Conservation (phyloP, 2,797 vertebrate genomes). For the Micrastur ruficollis region DNA sequence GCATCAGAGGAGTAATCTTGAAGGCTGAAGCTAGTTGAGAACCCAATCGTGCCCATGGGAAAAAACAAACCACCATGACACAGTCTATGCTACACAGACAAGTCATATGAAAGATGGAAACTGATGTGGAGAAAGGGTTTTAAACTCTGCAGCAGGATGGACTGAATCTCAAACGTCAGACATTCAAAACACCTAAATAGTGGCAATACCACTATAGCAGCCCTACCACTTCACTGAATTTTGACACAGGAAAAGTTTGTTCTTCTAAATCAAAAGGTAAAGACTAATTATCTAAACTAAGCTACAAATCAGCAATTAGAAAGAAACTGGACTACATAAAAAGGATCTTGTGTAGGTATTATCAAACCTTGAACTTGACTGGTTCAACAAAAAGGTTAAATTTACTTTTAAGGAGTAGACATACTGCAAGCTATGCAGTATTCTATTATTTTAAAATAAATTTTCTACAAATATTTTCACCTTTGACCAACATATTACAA, state of each 20-base stretch:
- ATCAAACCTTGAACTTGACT: neutral
- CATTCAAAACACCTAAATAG: neutral
- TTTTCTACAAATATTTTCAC: neutral
- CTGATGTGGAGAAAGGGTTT: neutral
- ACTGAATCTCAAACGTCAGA: neutral
- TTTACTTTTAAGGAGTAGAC: neutral
- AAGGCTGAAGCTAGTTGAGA: neutral
- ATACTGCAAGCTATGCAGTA: neutral
- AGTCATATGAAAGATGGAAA: neutral
- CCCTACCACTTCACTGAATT: neutral
- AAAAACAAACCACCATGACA: neutral
- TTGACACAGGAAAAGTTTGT: neutral
- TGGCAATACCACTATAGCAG: neutral
- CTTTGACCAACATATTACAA: neutral
- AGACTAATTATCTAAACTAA: neutral
- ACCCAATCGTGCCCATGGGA: neutral
- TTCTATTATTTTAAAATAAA: neutral
- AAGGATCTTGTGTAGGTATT: neutral
- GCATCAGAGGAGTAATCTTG: neutral
- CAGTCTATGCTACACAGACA: neutral
- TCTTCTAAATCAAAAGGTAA: neutral
- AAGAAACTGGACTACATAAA: neutral
- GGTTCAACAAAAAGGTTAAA: neutral
- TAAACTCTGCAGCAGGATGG: neutral
- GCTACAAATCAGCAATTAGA: neutral